phyloP scores from a whole-genome alignment of 2,113 vertebrate species.

The Equus quagga region DNA sequence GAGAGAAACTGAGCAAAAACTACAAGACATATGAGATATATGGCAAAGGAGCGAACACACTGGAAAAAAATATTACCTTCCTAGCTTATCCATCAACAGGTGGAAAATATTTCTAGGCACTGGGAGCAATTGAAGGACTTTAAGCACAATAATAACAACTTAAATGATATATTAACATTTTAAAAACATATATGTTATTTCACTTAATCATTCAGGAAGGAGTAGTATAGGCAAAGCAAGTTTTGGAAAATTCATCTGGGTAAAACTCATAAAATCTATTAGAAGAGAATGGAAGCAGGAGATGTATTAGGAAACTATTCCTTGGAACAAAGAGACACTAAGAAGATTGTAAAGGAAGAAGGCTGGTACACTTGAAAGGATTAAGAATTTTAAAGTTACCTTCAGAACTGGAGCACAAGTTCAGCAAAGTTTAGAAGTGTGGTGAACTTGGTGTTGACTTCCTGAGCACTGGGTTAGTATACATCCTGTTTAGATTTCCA shows the following conservation, averaged over 20 bases:
- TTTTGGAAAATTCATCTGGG: neutral
- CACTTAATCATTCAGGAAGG: neutral
- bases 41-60: neutral
- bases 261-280: neutral
- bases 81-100: neutral
- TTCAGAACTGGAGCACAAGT: neutral
- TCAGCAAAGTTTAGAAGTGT: neutral
- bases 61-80: neutral
- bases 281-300: neutral
- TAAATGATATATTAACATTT: neutral
- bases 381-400: slow-evolving; percentile 2
- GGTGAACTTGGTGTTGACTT: neutral
- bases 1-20: neutral
- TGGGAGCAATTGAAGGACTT: neutral
- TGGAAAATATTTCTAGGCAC: neutral
- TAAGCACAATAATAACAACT: neutral
- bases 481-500: neutral
- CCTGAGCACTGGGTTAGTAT: neutral
- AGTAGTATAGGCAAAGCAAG: neutral
- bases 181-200: neutral
- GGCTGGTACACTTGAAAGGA: neutral
- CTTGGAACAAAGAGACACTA: neutral
- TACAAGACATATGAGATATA: neutral
- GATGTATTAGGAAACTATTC: neutral
- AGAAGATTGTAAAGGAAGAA: neutral